These are phyloP conservation scores for Campoletis raptor DNA, from an alignment of 2,888 invertebrate species.

Conservation along the genomic window DNA sequence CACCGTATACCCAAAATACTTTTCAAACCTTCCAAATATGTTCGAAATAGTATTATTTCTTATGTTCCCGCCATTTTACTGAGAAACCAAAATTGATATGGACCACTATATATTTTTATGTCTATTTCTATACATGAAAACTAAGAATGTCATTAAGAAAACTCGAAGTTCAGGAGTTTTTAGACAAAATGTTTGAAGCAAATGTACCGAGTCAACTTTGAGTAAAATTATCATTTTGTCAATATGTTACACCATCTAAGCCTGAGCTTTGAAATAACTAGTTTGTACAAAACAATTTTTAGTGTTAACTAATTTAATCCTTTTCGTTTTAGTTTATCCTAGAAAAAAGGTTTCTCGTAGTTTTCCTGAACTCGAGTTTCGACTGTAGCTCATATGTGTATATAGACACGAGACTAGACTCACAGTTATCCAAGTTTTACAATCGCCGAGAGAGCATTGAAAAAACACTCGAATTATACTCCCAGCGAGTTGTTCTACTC, in stretches of 20 bases:
- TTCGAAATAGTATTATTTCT: conserved; percentile 23
- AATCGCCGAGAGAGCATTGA: conserved; percentile 5
- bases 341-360: neutral
- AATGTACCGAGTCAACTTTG: neutral
- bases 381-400: neutral
- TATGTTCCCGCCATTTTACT: conserved; percentile 25
- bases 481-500: neutral
- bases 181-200: neutral
- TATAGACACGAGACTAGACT: neutral
- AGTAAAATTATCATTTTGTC: neutral
- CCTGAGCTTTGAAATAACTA: too few species aligned
- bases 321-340: neutral
- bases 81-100: conserved; percentile 25
- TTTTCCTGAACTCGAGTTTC: neutral
- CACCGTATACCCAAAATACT: conserved; percentile 19
- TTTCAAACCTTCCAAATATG: conserved; percentile 39
- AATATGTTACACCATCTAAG: neutral
- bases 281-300: too few species aligned
- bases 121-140: neutral
- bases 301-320: neutral
- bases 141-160: conserved; percentile 1
- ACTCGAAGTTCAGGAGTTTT: neutral
- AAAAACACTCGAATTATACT: conserved; percentile 17
- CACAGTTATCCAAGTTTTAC: conserved; percentile 14
- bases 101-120: conserved; percentile 16